These are phyloP conservation scores for Heterodera schachtii DNA, from an alignment of 1,140 invertebrate species.

Conservation along the genomic window DNA sequence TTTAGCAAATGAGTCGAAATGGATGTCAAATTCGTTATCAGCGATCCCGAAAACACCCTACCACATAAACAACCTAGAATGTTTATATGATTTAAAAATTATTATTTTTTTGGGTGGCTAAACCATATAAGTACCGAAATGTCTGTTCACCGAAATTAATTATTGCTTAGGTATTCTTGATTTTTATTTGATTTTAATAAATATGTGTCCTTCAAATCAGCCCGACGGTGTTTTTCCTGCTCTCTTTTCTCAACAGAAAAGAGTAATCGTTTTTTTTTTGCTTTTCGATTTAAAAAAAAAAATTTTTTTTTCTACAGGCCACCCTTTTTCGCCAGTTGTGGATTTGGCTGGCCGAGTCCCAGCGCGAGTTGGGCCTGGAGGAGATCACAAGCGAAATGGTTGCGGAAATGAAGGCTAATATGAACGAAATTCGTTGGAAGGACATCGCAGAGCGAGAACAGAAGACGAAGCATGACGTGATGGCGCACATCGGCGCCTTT, in stretches of 20 bases:
- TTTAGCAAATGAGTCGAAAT: too few species aligned
- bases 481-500: constrained; percentile 96
- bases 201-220: constrained; percentile 26
- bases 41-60: too few species aligned
- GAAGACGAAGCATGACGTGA: constrained; percentile 90
- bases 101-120: too few species aligned
- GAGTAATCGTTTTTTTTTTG: constrained; percentile 20
- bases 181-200: too few species aligned
- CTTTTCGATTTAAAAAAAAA: too few species aligned
- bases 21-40: too few species aligned
- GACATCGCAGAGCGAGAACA: constrained; percentile 82
- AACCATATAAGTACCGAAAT: too few species aligned
- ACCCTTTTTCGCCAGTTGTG: constrained; percentile 59
- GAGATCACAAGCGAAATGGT: constrained; percentile 84
- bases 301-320: constrained; percentile 6
- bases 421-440: constrained; percentile 79
- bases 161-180: too few species aligned
- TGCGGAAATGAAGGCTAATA: constrained; percentile 79
- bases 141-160: too few species aligned
- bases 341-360: constrained; percentile 64
- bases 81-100: too few species aligned
- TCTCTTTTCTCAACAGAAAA: constrained; percentile 56
- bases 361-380: constrained; percentile 78
- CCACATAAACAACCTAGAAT: too few species aligned
- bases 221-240: constrained; percentile 51